These are phyloP conservation scores for Notarius lentiginosus DNA, from an alignment of 2,113 vertebrate species.

Conservation along the genomic window DNA sequence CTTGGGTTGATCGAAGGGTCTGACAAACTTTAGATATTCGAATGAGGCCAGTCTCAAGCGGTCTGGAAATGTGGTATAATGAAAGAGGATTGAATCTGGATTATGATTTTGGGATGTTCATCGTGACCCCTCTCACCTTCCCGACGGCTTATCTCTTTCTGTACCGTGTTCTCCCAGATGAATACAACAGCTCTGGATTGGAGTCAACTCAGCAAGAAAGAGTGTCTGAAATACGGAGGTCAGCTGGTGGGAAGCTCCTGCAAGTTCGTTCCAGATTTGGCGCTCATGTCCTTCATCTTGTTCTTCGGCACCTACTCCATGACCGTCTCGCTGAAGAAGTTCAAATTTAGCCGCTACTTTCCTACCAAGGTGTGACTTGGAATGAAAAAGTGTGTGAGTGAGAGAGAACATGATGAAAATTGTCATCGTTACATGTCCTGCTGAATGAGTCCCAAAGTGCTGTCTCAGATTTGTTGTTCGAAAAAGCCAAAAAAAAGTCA, in stretches of 20 bases:
- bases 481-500: no score
- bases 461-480: no score
- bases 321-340: slow-evolving; percentile 93
- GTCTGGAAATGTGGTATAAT: not conserved
- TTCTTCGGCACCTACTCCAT: slow-evolving; percentile 98
- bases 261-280: slow-evolving; percentile 88
- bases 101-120: not conserved
- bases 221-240: slow-evolving; percentile 90
- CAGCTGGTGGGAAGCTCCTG: slow-evolving; percentile 89
- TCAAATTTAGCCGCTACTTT: slow-evolving; percentile 97
- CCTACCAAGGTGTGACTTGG: slow-evolving; percentile 86
- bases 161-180: slow-evolving; percentile 66
- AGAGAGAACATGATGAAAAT: not conserved
- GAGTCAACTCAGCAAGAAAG: slow-evolving; percentile 95
- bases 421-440: not conserved
- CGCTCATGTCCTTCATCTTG: slow-evolving; percentile 98
- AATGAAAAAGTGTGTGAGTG: not conserved
- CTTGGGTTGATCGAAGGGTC: not conserved
- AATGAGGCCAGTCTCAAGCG: not conserved
- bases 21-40: not conserved
- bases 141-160: slow-evolving; percentile 18
- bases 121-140: not conserved
- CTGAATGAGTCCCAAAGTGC: not conserved
- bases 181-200: slow-evolving; percentile 96
- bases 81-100: not conserved